Evolutionary conservation across 2,888 invertebrate genomes (phyloP).

Genomic region (Platypus cylindrus): DNA sequence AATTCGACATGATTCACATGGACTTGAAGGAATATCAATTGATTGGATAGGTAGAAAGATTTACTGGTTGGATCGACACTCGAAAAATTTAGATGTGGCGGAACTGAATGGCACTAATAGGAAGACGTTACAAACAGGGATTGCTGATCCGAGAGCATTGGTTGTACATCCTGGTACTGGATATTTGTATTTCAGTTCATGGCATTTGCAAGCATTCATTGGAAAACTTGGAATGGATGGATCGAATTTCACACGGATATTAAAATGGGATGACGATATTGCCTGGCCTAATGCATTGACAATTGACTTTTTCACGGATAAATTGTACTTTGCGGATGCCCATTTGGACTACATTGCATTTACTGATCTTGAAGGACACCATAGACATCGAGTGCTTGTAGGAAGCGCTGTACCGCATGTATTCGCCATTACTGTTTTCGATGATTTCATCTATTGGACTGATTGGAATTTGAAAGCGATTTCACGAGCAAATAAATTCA

Average conservation of each 20-base stretch:
- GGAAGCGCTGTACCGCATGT: constrained; percentile 85
- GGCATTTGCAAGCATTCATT: constrained; percentile 92
- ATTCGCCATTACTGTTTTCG: constrained; percentile 87
- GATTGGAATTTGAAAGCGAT: constrained; percentile 97
- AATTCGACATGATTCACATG: constrained; percentile 85
- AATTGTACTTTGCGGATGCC: constrained; percentile 96
- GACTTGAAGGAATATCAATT: constrained; percentile 87
- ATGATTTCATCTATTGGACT: constrained; percentile 90
- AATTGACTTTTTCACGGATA: constrained; percentile 90
- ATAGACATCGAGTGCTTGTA: constrained; percentile 69
- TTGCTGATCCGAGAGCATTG: constrained; percentile 88
- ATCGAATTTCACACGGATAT: constrained; percentile 71
- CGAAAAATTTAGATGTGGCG: constrained; percentile 89
- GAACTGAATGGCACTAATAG: constrained; percentile 86
- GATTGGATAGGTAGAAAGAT: constrained; percentile 95
- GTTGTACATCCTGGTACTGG: constrained; percentile 91
- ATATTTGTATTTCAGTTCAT: constrained; percentile 88
- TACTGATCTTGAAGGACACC: constrained; percentile 82
- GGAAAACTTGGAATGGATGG: constrained; percentile 97
- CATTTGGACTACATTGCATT: constrained; percentile 96
- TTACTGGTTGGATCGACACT: constrained; percentile 94
- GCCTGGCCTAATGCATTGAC: constrained; percentile 98
- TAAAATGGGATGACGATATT: constrained; percentile 86
- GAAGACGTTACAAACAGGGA: constrained; percentile 76
- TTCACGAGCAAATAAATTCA: constrained; percentile 83